Base-by-base conservation (phyloP, 2,797 vertebrate genomes). In the Silurus lanzhouensis region DNA sequence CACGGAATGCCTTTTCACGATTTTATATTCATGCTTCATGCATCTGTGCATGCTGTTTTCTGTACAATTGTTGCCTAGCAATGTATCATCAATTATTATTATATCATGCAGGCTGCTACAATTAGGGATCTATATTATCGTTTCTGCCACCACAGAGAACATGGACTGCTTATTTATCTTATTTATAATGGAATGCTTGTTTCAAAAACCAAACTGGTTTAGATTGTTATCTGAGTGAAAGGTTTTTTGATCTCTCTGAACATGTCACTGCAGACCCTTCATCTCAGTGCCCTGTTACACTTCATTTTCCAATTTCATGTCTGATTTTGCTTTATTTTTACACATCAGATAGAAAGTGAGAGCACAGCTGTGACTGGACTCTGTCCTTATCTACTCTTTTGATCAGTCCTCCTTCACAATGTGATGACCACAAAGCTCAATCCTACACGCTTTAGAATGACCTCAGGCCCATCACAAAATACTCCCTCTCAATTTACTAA, bases 251-350 rank as follows among this genome's bases (percentile, higher is more conserved):
- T 85, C 79, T 83, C 83, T 85, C 83, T 74, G 86, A 88, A 87
- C 83, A 86, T 86, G 91, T 90, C 88, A 91, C 92, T 91, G 86
- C 90, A 87, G 92, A 81, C 91, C 88, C 91, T 91, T 94, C 94
- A 94, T 94, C 91, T 92, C 86, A 81, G 92, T 90, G 93, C 93
- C 92, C 94, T 91, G 93, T 94, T 94, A 95, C 94, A 94, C 93
- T 95, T 94, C 94, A 93, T 94, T 93, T 94, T 92, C 92, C 94
- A 94, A 93, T 93, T 94, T 92, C 90, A 92, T 91, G 91, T 94
- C 92, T 93, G 94, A 94, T 95, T 95, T 94, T 94, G 93, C 93
- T 94, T 94, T 93, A 93, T 93, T 93, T 93, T 93, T 95, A 82
- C 86, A 93, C 91, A 86, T 92, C 91, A 94, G 93, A 95, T 93